These are phyloP conservation scores for Aldabrachelys gigantea DNA, from an alignment of 2,113 vertebrate species.

Conservation along the genomic window DNA sequence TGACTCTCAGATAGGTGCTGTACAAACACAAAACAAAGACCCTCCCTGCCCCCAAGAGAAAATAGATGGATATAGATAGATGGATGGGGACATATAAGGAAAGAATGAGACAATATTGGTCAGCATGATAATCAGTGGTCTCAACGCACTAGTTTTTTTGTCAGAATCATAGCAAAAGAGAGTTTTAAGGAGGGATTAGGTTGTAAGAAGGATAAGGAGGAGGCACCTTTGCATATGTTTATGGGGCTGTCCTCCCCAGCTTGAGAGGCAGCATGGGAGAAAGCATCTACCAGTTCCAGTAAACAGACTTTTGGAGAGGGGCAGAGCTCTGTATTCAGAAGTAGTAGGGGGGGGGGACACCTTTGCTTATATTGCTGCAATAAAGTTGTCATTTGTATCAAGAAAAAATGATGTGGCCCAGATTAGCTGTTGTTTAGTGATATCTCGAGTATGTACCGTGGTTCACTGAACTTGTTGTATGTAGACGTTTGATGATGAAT, in stretches of 20 bases:
- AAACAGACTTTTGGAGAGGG: neutral
- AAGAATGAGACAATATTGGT: neutral
- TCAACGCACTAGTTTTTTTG: neutral
- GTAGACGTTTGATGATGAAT: too few species aligned
- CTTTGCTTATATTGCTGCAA: too few species aligned
- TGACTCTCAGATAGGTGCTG: neutral
- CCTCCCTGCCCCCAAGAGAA: neutral
- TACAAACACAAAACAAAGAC: neutral
- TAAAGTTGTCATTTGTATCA: too few species aligned
- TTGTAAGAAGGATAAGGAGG: neutral
- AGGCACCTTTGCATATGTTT: fast-evolving
- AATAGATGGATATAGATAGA: fast-evolving
- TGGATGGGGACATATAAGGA: neutral
- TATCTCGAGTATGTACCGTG: too few species aligned
- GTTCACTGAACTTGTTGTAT: too few species aligned
- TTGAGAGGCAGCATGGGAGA: neutral
- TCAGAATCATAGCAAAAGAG: neutral
- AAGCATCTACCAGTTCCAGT: neutral
- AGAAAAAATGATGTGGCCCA: too few species aligned
- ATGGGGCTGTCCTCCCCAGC: neutral
- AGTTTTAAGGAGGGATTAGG: neutral
- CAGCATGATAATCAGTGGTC: neutral
- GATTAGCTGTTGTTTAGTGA: too few species aligned
- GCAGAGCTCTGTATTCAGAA: neutral
- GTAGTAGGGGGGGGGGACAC: too few species aligned